Base-by-base conservation (phyloP, 2,797 vertebrate genomes). In the Clamator glandarius region DNA sequence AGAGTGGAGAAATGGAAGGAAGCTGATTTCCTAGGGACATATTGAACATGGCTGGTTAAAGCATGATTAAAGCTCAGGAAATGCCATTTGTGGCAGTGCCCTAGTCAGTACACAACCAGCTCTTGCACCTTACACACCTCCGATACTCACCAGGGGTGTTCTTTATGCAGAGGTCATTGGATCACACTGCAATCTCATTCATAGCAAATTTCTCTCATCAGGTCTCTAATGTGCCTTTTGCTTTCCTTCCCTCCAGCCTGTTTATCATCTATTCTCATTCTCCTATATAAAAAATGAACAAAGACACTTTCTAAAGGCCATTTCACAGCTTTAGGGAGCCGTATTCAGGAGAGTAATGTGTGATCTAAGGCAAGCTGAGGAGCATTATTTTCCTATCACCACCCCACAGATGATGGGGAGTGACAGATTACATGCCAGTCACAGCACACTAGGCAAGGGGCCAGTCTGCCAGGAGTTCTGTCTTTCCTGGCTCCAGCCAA, bases 301-400 rank as follows among this genome's bases (percentile, higher is more conserved):
- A 94, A 96, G 93, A 87, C 93, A 85, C 92, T 89, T 97, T 91
- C 81, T 93, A 96, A 96, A 94, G 91, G 92, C 92, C 93, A 94
- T 97, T 96, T 97, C 92, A 93, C 95, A 95, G 93, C 94, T 96
- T 96, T 81, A 96, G 92, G 94, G 93, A 93, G 87, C 92, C 87
- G 91, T 61, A 96, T 95, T 96, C 91, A 91, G 84, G 87, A 96
- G 91, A 93, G 90, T 95, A 96, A 96, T 96, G 95, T 96, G 94
- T 73, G 95, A 97, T 94, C 93, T 96, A 95, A 96, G 94, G 86
- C 95, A 92, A 95, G 88, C 94, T 95, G 94, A 95, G 92, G 93
- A 96, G 92, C 96, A 92, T 96, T 96, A 96, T 96, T 96, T 94
- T 96, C 95, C 93, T 96, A 96, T 96, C 96, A 96, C 92, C 92